Conservation (phyloP, 2,888 invertebrate genomes). For the Schizotus pectinicornis region DNA sequence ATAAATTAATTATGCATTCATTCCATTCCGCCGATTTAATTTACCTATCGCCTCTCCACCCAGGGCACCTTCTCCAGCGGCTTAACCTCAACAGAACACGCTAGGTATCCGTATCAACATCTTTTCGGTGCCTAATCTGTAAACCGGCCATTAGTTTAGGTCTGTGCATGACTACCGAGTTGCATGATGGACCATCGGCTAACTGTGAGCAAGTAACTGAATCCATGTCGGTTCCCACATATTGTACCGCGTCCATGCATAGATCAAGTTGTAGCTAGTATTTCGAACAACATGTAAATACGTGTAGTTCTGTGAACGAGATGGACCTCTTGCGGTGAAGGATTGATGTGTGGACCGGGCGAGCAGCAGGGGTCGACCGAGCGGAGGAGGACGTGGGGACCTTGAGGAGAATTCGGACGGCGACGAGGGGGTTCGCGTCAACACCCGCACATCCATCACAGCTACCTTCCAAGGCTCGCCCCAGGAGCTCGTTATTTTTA, state of each 20-base stretch:
- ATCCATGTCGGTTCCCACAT: constrained; percentile 3
- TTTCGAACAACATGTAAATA: constrained; percentile 44
- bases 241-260: constrained; percentile 1
- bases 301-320: constrained; percentile 34
- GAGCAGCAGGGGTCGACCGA: constrained; percentile 39
- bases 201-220: not conserved
- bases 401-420: constrained; percentile 42
- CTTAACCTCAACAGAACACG: too few relatives aligned
- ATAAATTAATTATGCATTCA: too few relatives aligned
- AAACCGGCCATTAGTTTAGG: too few relatives aligned
- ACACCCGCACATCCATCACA: constrained; percentile 48
- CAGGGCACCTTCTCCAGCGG: too few relatives aligned
- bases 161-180: too few relatives aligned
- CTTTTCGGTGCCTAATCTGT: too few relatives aligned
- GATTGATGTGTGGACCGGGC: constrained; percentile 44
- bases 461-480: constrained; percentile 22
- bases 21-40: too few relatives aligned
- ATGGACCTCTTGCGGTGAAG: constrained; percentile 40
- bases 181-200: too few relatives aligned
- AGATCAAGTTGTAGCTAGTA: constrained; percentile 21
- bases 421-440: constrained; percentile 42
- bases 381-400: constrained; percentile 34
- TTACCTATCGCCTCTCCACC: too few relatives aligned
- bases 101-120: too few relatives aligned
- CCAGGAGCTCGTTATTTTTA: too few relatives aligned